Conservation (phyloP, 2,888 invertebrate genomes). For the Endomychus coccineus region DNA sequence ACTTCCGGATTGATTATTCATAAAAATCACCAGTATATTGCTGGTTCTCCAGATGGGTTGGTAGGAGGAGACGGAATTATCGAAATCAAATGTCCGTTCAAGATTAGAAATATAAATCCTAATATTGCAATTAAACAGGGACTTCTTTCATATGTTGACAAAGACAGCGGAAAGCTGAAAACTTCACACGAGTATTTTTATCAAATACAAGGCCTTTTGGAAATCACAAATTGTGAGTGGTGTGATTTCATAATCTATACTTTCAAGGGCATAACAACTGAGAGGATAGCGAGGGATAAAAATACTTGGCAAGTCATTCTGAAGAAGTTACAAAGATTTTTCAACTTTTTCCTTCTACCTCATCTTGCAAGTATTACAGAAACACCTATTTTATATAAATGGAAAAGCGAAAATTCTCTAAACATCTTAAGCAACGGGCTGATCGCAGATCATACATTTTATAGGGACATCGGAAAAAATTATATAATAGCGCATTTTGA, state of each 20-base stretch:
- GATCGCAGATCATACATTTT: background rate
- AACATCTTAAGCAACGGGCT: background rate
- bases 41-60: slow-evolving; percentile 4
- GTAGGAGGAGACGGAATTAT: slow-evolving; percentile 1
- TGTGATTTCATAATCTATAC: slow-evolving; percentile 4
- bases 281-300: slow-evolving; percentile 1
- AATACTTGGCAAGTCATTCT: background rate
- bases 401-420: slow-evolving; percentile 2
- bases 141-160: background rate
- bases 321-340: slow-evolving; percentile 1
- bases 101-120: slow-evolving; percentile 1
- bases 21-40: slow-evolving; percentile 3
- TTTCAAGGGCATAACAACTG: background rate
- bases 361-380: slow-evolving; percentile 1
- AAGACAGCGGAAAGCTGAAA: slow-evolving; percentile 1
- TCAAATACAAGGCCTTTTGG: slow-evolving; percentile 5
- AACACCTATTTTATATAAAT: slow-evolving; percentile 2
- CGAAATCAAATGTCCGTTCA: slow-evolving; percentile 4
- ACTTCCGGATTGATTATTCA: slow-evolving; percentile 6
- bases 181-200: slow-evolving; percentile 1
- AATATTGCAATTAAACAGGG: slow-evolving; percentile 1
- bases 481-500: no score
- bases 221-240: slow-evolving; percentile 4
- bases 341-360: slow-evolving; percentile 3
- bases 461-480: no score